A percentile compares a stretch with the other conserved stretches of the same genome.
Evolutionary conservation across 1,140 invertebrate species (phyloP).

Genomic region (Drosophila rufa): DNA sequence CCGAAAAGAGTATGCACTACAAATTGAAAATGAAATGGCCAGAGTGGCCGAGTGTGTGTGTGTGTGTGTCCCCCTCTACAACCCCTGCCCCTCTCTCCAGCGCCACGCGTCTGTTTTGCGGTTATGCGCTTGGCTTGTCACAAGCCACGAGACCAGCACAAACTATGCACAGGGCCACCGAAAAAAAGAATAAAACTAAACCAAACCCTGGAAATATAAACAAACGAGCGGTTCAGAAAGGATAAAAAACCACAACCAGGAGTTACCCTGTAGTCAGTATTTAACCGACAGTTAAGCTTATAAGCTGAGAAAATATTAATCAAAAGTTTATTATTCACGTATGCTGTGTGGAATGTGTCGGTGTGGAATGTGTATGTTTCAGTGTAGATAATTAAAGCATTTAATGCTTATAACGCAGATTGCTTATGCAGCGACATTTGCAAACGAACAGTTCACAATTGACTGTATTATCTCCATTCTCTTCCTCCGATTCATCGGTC

Average conservation of each 20-base stretch:
- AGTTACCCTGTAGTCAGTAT: slow-evolving; percentile 12
- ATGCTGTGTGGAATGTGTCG: too few relatives aligned
- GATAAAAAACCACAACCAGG: not conserved
- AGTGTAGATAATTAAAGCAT: too few relatives aligned
- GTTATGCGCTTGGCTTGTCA: slow-evolving; percentile 76
- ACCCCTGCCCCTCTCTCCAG: not conserved
- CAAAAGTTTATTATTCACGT: too few relatives aligned
- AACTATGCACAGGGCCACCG: slow-evolving; percentile 50
- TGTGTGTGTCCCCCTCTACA: not conserved
- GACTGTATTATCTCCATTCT: too few relatives aligned
- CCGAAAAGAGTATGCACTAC: slow-evolving; percentile 25
- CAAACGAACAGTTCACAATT: too few relatives aligned
- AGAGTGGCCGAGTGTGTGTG: not conserved
- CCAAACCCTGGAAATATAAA: slow-evolving; percentile 5
- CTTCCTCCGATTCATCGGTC: too few relatives aligned
- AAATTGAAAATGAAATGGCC: slow-evolving; percentile 32
- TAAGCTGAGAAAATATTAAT: too few relatives aligned
- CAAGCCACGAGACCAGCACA: slow-evolving; percentile 59
- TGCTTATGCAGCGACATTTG: too few relatives aligned
- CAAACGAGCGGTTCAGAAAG: not conserved
- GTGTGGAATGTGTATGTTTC: too few relatives aligned
- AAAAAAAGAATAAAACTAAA: slow-evolving; percentile 2
- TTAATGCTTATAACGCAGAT: too few relatives aligned
- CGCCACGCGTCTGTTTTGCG: slow-evolving; percentile 60
- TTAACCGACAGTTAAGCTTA: not conserved